Base-by-base conservation (phyloP, 2,113 vertebrate genomes). In the Hippocampus guttulatus region DNA sequence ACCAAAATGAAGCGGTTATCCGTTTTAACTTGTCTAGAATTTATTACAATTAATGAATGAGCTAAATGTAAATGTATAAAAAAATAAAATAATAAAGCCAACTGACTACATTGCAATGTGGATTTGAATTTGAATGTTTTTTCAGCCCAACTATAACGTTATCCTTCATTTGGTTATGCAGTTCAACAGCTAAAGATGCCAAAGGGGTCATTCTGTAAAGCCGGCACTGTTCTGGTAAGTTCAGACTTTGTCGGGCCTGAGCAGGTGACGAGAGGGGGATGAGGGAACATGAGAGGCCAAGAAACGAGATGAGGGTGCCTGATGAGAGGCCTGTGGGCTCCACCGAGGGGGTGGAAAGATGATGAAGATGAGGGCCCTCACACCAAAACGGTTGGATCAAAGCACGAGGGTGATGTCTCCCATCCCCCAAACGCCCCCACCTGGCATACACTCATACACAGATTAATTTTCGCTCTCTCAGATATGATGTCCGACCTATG, bases 271-370 rank as follows among this genome's bases (percentile, higher is more conserved):
- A 81, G 70, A 65, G 62, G 64, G 47, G 5, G 65, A 81, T 73
- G 76, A 80, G 69, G 84, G 71, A 84, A 85, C 79, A 75, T 68
- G 83, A 87, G 83, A 85, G 76, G 84, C 83, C 74, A 80, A 82
- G 83, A 90, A 79, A 82, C 51, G 52, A 71, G 76, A 86, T 85
- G 80, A 83, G 78, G 87, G 79, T 84, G 73, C 0, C 71, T 81
- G 89, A 82, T 84, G 86, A 86, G 83, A 80, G 77, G 75, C 81
- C 84, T 84, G 82, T 75, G 77, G 80, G 81, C 64, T 54, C 33
- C 73, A 63, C 55, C 43, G 68, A 70, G 77, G 70, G 66, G 70
- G 66, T 75, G 73, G 79, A 82, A 51, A 72, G 84, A 75, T 75
- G 77, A 1, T 67, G 80, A 81, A 74, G 82, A 89, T 89, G 85